A percentile compares a stretch with the other conserved stretches of the same genome.
phyloP scores from a whole-genome alignment of 2,797 vertebrate genomes.

The Clamator glandarius region DNA sequence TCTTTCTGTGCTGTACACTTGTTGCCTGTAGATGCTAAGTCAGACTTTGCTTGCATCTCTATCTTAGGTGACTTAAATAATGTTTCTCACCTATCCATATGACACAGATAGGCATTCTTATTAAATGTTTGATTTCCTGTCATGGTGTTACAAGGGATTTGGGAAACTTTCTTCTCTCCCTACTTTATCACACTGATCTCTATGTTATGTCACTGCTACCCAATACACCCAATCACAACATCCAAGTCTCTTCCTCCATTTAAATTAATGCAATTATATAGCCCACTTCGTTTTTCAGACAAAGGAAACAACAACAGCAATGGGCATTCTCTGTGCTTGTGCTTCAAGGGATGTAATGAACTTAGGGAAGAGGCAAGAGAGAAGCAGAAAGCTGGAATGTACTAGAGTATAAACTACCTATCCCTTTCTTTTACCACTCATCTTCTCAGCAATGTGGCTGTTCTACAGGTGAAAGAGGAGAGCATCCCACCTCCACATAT shows the following conservation, averaged over 20 bases:
- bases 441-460: background rate
- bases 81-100: background rate
- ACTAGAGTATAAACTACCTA: background rate
- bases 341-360: background rate
- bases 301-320: background rate
- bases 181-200: background rate
- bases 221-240: background rate
- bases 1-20: background rate
- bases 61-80: background rate
- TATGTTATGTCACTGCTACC: rapidly evolving
- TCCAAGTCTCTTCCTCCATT: background rate
- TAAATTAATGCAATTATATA: background rate
- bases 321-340: background rate
- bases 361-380: background rate
- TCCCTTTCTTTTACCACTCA: background rate
- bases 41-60: background rate
- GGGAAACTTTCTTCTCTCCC: background rate
- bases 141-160: background rate
- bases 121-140: background rate
- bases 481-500: no score
- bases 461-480: background rate
- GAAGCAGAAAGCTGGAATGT: background rate
- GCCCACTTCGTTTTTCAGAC: background rate
- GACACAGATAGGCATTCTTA: background rate
- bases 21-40: background rate